Conservation (phyloP, 2,113 vertebrate genomes). For the Ptilorrhoa leucosticta region DNA sequence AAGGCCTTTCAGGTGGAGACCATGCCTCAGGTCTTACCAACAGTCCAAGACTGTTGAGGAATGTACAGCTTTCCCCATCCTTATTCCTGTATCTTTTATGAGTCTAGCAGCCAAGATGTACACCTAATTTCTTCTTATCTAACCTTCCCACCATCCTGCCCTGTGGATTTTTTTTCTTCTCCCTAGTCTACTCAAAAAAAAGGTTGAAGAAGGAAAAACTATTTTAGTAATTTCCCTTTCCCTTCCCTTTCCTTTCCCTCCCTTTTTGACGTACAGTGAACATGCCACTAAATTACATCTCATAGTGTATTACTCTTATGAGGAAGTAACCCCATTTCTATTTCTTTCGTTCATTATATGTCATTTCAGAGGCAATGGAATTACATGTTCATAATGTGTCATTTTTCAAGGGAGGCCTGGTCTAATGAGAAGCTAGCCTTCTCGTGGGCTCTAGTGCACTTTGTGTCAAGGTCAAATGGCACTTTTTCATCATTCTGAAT, state of each 20-base stretch:
- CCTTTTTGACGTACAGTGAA: background rate
- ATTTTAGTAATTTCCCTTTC: background rate
- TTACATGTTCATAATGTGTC: background rate
- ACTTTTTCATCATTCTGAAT: background rate
- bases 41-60: background rate
- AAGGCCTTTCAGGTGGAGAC: slow-evolving; percentile 5
- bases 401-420: background rate
- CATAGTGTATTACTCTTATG: background rate
- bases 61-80: background rate
- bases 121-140: background rate
- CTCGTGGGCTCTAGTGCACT: background rate
- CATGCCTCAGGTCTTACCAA: background rate
- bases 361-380: background rate
- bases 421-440: background rate
- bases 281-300: background rate
- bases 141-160: background rate
- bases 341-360: background rate
- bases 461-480: background rate
- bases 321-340: background rate
- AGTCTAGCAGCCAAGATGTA: background rate
- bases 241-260: background rate
- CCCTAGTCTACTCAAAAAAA: background rate
- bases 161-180: background rate
- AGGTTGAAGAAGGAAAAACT: background rate
- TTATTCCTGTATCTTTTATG: background rate